Evolutionary conservation across 1,140 invertebrate species (phyloP), one percentile per base, ranked within the genome.

Genomic region (Drosophila tani): DNA sequence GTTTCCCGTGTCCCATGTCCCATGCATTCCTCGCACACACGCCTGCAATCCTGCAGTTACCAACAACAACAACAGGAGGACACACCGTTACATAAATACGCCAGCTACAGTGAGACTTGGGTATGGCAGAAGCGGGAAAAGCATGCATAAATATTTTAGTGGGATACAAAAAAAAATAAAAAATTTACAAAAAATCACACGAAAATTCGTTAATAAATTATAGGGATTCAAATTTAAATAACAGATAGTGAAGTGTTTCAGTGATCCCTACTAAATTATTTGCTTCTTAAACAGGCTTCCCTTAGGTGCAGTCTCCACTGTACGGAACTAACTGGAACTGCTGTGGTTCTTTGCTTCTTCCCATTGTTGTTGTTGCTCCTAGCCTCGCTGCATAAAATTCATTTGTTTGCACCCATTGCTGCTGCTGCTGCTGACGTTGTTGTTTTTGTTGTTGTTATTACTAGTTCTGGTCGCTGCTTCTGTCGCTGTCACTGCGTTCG

Each of bases 51-150:
- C 79, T 74, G 60, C 63, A 58, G 65, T 82, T 68, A 60, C 32
- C 56, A 76, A 62, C 71, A 59, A 51, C 78, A 75, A 46, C 55
- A 60, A 81, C 75, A 68, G 43, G 65, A 77, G 51, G 32, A n/a
- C 19, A 91, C 70, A 86, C 79, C 80, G 82, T 87, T 86, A 86
- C 83, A 86, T 87, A 86, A 86, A 86, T 86, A 86, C 35, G 24
- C 66, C 63, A 80, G 41, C 41, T 59, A 77, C 75, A 77, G 67
- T 46, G 12, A 0, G 11, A 11, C 17, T 12, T 15, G 12, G 5
- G 19, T 53, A 63, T 38, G 15, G 15, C 1, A n/a, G 17, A 41
- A 29, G 6, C 3, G 12, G 3, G 6, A 12, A 35, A 15, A 8
- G 4, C 3, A 14, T 32, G 0, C 1, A 12, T 7, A 14, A 53